Conservation (phyloP, 2,888 invertebrate genomes). For the Orthosia gracilis region DNA sequence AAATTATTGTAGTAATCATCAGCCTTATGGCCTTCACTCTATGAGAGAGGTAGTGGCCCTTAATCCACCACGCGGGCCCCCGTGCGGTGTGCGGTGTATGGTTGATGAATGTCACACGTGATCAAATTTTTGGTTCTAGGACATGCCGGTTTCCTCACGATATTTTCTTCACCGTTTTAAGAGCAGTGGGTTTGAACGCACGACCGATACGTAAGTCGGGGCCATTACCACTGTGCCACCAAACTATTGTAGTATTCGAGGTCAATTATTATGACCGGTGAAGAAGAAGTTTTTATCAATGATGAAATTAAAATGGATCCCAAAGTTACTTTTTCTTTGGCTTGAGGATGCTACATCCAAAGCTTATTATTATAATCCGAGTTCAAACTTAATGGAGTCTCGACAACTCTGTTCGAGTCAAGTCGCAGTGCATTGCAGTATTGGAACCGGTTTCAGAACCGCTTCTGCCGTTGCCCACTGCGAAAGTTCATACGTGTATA, state of each 20-base stretch:
- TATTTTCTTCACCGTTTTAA: too few relatives aligned
- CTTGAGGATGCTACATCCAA: background rate
- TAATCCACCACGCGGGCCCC: too few relatives aligned
- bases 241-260: background rate
- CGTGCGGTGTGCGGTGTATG: too few relatives aligned
- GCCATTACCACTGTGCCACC: too few relatives aligned
- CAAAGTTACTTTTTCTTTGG: background rate
- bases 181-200: too few relatives aligned
- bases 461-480: conserved; percentile 80
- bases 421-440: conserved; percentile 65
- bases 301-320: background rate
- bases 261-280: background rate
- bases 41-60: too few relatives aligned
- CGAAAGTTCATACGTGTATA: conserved; percentile 87
- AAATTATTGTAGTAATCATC: background rate
- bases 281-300: background rate
- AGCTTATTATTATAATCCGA: conserved; percentile 14
- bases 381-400: conserved; percentile 59
- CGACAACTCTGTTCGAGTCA: conserved; percentile 73
- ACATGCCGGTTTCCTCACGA: too few relatives aligned
- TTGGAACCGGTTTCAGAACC: conserved; percentile 82
- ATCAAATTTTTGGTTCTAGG: too few relatives aligned
- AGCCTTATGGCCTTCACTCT: too few relatives aligned
- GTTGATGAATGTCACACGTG: too few relatives aligned
- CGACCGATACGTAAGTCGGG: too few relatives aligned